Evolutionary conservation across 2,113 vertebrate genomes (phyloP), one percentile per base, ranked within the genome.

Genomic region (Melanostigma gelatinosum): DNA sequence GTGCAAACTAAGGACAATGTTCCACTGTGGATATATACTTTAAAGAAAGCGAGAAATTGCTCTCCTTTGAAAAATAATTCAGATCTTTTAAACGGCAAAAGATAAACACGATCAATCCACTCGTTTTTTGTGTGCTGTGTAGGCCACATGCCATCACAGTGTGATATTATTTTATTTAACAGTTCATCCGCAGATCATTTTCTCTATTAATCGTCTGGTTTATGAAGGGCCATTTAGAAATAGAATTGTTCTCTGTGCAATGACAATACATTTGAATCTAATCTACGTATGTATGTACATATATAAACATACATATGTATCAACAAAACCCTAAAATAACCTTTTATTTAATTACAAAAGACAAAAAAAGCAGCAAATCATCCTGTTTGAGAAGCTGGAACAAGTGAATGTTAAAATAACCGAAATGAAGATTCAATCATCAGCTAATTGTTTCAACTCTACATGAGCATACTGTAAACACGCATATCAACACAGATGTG

Each of bases 21-120:
- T 54, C 64, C 44, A 75, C 48, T 60, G 82, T 83, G 80, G 72
- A 46, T 66, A 6, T 44, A 10, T 52, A 3, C 57, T 24, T 24
- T 4, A 2, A 46, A 72, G 58, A 75, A n/a, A 52, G 34, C 52
- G 9, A 40, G 50, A 57, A 16, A 66, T 24, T 34, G 24, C 22
- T 32, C 29, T 40, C 63, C 16, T 66, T 52, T 50, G 6, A 27
- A 27, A 57, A 9, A 54, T 42, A 70, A 75, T 20, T 36, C 24
- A 42, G 12, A 38, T 69, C 75, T 71, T 68, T 75, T 48, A 66
- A 50, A 20, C 24, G 3, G 0, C 27, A 57, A 18, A 64, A 72
- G 63, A 70, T 68, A 55, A 57, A 29, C 27, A 54, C 3, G 13
- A 66, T 48, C 55, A 67, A 22, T 44, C 44, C 32, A 12, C 9